A percentile compares a stretch with the other conserved stretches of the same genome.
Conservation (phyloP, 2,113 vertebrate genomes). For the Reinhardtius hippoglossoides region DNA sequence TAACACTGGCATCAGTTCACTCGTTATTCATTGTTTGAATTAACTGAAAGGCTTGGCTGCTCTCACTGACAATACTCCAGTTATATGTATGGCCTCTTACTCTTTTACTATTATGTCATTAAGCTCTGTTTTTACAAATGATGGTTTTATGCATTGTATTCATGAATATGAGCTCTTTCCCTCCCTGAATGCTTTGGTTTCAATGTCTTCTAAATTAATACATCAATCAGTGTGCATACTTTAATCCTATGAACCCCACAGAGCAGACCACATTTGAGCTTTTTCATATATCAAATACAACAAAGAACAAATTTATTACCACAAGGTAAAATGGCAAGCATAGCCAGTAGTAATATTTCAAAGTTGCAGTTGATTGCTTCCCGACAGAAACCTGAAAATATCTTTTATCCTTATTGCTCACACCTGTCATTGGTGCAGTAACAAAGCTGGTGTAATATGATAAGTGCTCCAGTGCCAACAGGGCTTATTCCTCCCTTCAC, state of each 20-base stretch:
- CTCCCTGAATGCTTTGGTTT: neutral
- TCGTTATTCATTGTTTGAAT: slow-evolving; percentile 38
- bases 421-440: slow-evolving; percentile 19
- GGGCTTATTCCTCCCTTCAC: slow-evolving; percentile 30
- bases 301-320: neutral
- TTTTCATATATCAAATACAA: neutral
- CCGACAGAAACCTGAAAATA: slow-evolving; percentile 17
- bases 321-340: neutral
- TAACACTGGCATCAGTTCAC: slow-evolving; percentile 13
- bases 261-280: neutral
- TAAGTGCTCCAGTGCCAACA: slow-evolving; percentile 35
- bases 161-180: neutral
- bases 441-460: slow-evolving; percentile 35
- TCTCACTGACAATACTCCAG: slow-evolving; percentile 13
- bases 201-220: too few relatives aligned
- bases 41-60: neutral
- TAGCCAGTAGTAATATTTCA: neutral
- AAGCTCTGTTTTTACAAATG: neutral
- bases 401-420: slow-evolving; percentile 19
- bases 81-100: slow-evolving; percentile 3
- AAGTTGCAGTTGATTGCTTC: neutral
- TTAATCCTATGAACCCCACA: neutral
- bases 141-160: too few relatives aligned
- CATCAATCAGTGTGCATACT: neutral
- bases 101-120: neutral